phyloP scores from a whole-genome alignment of 1,140 invertebrate genomes.

The Diabrotica undecimpunctata region DNA sequence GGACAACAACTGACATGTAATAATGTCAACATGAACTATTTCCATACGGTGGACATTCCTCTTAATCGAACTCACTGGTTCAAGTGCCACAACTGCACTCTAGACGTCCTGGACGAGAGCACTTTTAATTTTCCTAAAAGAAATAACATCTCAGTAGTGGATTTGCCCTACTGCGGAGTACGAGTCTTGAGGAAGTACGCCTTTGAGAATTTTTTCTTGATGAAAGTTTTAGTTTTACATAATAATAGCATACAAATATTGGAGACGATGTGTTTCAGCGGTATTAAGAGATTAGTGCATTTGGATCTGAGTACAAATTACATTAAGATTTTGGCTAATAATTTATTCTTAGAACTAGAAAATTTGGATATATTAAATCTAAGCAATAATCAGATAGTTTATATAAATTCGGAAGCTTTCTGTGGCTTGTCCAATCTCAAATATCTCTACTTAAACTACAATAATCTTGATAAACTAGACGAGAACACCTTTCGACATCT shows the following conservation, averaged over 20 bases:
- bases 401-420: conserved; percentile 38
- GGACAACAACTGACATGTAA: conserved; percentile 35
- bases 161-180: conserved; percentile 28
- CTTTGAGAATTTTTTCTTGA: conserved; percentile 33
- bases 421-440: conserved; percentile 38
- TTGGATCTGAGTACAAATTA: conserved; percentile 39
- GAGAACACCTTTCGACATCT: conserved; percentile 37
- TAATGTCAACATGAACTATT: conserved; percentile 33
- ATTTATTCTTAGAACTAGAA: conserved; percentile 36
- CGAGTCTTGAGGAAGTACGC: conserved; percentile 30
- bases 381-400: conserved; percentile 36
- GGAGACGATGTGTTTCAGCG: conserved; percentile 32
- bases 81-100: conserved; percentile 37
- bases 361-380: conserved; percentile 41
- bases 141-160: conserved; percentile 38
- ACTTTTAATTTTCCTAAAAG: conserved; percentile 36
- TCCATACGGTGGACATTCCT: conserved; percentile 31
- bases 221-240: conserved; percentile 37
- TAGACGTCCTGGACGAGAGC: conserved; percentile 33
- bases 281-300: conserved; percentile 34
- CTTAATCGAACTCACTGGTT: conserved; percentile 38
- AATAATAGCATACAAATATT: conserved; percentile 34
- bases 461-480: conserved; percentile 34
- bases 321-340: conserved; percentile 34
- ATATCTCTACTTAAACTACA: conserved; percentile 40